Evolutionary conservation across 2,888 invertebrate species (phyloP), one percentile per base, ranked within the genome.

Genomic region (Netelia virgata): DNA sequence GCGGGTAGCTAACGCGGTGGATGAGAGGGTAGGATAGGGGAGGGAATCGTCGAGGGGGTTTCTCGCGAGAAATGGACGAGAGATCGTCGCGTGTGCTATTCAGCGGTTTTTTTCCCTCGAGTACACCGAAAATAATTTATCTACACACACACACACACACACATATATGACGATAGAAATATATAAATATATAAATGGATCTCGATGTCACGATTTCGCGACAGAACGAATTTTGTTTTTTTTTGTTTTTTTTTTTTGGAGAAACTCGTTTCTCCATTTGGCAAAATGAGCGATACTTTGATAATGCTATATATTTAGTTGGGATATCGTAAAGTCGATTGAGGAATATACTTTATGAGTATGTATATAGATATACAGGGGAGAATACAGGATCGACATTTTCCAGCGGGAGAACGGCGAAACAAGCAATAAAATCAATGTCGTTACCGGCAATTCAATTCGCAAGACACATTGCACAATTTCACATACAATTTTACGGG

Each of bases 341-440:
- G 55, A 41, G 50, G 41, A 43, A 72, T 72, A 50, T 28, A 74
- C 47, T 43, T n/a, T 66, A 59, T 11, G 14, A 16, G 23, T 11
- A 59, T 59, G 23, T 11, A 59, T 59, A 55, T 43, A 16, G 36
- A 50, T 43, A 73, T 57, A 36, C 1, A 36, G 1, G 36, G 5
- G 36, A 36, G 61, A 47, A 64, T 57, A 73, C 16, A 70, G 43
- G 63, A 73, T 64, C 66, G 47, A 68, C 47, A 66, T 82, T 82
- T 82, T 61, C 50, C 47, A 57, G 57, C 41, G 73, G 28, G 36
- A 77, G 69, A 84, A 81, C 61, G 74, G 64, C 82, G 91, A 92
- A 92, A 93, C 93, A 93, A 93, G 93, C 93, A 93, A 93, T 93
- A 93, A 93, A 93, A 93, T 93, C 93, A 93, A 93, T 93, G 93